Evolutionary conservation across 2,113 vertebrate species (phyloP), one percentile per base, ranked within the genome.

Genomic region (Clupea harengus): DNA sequence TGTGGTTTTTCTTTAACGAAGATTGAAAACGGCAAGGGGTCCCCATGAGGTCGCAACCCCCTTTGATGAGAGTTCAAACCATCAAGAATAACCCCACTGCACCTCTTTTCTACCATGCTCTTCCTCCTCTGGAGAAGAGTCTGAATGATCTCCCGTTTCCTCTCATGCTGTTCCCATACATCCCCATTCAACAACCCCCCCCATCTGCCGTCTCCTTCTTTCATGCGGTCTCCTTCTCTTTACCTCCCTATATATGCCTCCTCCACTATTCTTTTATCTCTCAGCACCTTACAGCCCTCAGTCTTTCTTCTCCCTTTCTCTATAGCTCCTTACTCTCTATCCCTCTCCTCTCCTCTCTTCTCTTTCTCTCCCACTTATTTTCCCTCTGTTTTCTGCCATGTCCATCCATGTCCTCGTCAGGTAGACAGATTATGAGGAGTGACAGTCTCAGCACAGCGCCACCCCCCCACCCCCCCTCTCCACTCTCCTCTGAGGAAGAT

Each of bases 381-480:
- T 39, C 39, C 20, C 81, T 82, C 72, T 67, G 75, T 15, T 32
- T 87, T 80, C 47, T 17, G 84, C 85, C 88, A 85, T 44, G 52
- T 32, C 9, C 57, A 18, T 10, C 67, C 32, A 45, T 45, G 45
- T 81, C 45, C 45, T 6, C 4, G 46, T 88, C 67, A 22, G 22
- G 47, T 10, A 39, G 60, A 84, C 81, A 85, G 46, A 87, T 83
- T 86, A 87, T 89, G 52, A 84, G 86, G 81, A 89, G 85, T 89
- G 87, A 87, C 85, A 64, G 84, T 81, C 47, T 84, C 50, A 45
- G 47, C 44, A 57, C 84, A 89, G 57, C 45, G 50, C 90, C n/a
- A n/a, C 50, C 81, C 87, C 50, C 39, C 39, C 39, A 1, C 39
- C 39, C 39, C 39, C 39, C 39, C 39, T 2, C 39, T 2, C 39